Percentiles rank a stretch among this genome's conserved stretches.
Evolutionary conservation across 1,140 invertebrate genomes (phyloP).

Genomic region (Hetaerina americana): DNA sequence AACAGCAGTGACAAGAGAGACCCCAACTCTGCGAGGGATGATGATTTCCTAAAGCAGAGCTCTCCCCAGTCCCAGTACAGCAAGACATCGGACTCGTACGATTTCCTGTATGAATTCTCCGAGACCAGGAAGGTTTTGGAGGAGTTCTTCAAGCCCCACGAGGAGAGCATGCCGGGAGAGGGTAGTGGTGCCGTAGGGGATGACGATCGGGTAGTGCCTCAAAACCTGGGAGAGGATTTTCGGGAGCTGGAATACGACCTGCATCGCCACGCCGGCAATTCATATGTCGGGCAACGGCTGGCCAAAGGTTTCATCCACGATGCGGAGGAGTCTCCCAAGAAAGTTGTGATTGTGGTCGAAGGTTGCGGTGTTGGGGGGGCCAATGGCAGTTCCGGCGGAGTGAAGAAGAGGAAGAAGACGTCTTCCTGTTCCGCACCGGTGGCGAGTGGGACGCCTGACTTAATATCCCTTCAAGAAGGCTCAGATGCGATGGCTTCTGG

Average conservation of each 20-base stretch:
- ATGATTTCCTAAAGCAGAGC: conserved; percentile 12
- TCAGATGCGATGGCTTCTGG: conserved; percentile 15
- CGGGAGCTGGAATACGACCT: conserved; percentile 75
- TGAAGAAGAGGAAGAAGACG: neutral
- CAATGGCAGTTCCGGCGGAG: neutral
- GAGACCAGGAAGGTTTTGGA: conserved; percentile 81
- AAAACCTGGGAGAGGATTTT: conserved; percentile 30
- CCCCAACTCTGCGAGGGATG: neutral
- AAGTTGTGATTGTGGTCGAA: conserved; percentile 3
- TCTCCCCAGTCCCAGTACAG: conserved; percentile 13
- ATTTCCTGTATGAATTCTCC: conserved; percentile 81
- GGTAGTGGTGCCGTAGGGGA: conserved; percentile 34
- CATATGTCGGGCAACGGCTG: conserved; percentile 66
- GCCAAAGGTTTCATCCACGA: conserved; percentile 41
- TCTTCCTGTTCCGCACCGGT: conserved; percentile 9
- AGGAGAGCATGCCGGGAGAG: conserved; percentile 1
- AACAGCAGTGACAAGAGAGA: conserved; percentile 22
- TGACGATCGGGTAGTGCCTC: conserved; percentile 28
- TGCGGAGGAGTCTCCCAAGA: conserved; percentile 34
- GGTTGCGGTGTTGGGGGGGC: neutral
- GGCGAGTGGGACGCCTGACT: conserved; percentile 15
- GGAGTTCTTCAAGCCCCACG: conserved; percentile 71
- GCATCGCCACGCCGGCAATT: conserved; percentile 55
- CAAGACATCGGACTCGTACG: conserved; percentile 40
- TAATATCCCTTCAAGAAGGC: conserved; percentile 20